These are phyloP conservation scores for Halcyon leucocephala DNA, from an alignment of 2,797 vertebrate genomes.

Conservation along the genomic window DNA sequence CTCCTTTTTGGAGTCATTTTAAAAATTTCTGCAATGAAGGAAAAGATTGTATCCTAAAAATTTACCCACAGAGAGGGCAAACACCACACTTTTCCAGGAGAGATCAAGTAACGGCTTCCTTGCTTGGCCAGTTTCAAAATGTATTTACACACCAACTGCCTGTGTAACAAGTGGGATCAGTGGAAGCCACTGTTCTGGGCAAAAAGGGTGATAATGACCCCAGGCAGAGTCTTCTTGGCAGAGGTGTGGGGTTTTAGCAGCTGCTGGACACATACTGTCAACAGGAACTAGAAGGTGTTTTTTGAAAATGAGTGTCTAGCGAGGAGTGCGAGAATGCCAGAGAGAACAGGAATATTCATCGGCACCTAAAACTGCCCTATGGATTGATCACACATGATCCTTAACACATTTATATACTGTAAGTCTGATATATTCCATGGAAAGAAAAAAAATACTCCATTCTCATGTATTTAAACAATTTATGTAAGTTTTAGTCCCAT, in stretches of 20 bases:
- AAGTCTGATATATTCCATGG: background rate
- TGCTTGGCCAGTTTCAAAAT: background rate
- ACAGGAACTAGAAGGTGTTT: background rate
- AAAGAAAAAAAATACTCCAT: background rate
- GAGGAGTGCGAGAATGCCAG: rapidly evolving
- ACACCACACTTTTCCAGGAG: background rate
- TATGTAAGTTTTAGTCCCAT: background rate
- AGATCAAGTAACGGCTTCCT: background rate
- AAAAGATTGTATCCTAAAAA: background rate
- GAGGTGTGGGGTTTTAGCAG: background rate
- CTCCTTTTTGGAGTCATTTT: background rate
- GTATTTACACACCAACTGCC: background rate
- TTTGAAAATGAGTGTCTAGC: background rate
- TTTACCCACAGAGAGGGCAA: background rate
- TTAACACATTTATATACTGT: background rate
- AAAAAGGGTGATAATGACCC: background rate
- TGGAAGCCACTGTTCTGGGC: background rate
- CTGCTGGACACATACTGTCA: background rate
- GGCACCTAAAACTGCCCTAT: background rate
- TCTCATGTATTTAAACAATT: background rate
- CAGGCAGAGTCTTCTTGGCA: background rate
- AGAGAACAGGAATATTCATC: background rate
- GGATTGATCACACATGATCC: background rate
- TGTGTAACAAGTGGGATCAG: background rate
- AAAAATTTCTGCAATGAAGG: background rate